These are phyloP conservation scores for Pseudochirops cupreus DNA, from an alignment of 2,797 vertebrate genomes.

Conservation along the genomic window DNA sequence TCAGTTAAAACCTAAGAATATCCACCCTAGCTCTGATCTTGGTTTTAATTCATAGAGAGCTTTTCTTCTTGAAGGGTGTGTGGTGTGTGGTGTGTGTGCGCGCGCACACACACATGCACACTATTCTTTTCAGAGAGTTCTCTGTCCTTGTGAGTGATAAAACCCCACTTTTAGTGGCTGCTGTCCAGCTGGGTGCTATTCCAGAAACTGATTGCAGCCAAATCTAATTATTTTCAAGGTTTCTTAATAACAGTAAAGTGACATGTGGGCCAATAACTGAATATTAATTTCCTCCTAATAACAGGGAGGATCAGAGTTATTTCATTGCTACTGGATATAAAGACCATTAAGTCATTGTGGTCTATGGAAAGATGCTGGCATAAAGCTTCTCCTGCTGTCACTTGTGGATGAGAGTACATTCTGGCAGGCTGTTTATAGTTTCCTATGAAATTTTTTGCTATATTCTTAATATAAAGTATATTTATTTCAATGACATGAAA, in stretches of 20 bases:
- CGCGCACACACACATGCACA: neutral
- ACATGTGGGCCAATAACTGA: conserved; percentile 62
- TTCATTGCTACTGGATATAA: conserved; percentile 32
- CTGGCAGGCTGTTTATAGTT: conserved; percentile 67
- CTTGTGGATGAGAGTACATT: conserved; percentile 43
- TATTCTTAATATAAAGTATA: conserved; percentile 62
- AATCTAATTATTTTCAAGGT: conserved; percentile 68
- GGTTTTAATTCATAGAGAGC: conserved; percentile 20
- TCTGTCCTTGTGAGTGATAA: conserved; percentile 50
- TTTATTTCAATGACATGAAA: conserved; percentile 54
- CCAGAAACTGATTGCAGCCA: conserved; percentile 64
- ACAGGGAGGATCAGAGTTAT: conserved; percentile 53
- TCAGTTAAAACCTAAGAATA: neutral
- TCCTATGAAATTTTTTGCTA: conserved; percentile 67
- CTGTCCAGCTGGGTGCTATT: conserved; percentile 69
- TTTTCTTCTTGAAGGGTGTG: conserved; percentile 31
- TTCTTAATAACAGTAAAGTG: conserved; percentile 72
- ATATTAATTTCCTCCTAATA: conserved; percentile 68
- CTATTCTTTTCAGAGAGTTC: conserved; percentile 59
- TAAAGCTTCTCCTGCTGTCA: conserved; percentile 32
- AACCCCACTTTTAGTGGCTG: conserved; percentile 50
- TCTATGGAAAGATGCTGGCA: conserved; percentile 49
- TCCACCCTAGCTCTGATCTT: neutral
- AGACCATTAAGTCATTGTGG: neutral
- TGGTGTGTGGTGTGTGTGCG: neutral